Evolutionary conservation across 2,113 vertebrate species (phyloP), one percentile per base, ranked within the genome.

Genomic region (Mandrillus leucophaeus): DNA sequence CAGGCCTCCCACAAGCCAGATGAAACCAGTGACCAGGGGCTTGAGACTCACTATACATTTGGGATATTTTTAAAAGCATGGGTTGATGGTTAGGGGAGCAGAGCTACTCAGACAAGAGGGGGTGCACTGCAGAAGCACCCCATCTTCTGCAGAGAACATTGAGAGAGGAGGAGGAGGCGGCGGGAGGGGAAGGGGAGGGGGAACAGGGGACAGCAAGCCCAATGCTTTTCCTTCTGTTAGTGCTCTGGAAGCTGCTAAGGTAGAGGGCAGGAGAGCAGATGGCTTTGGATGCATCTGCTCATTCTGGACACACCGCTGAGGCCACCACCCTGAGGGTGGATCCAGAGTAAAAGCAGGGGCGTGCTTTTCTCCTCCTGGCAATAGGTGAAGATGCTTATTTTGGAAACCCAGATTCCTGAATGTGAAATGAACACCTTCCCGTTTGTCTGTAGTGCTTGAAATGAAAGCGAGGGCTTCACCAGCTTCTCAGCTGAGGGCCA

Each of bases 381-480:
- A 30, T 3, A 40, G 88, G 13, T 4, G 22, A 48, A 48, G 10
- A 11, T 10, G 3, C 43, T 48, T 16, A 12, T 75, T 78, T n/a
- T 43, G n/a, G 88, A 59, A 50, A 68, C 13, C 10, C 18, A 9
- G 30, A 40, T 7, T 20, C 76, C 79, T 1, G 0, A 43, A 30
- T 9, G 14, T 2, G 3, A 73, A 61, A 30, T 4, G 8, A 40
- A 20, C 32, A 5, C 2, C 30, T 48, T 59, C 64, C 43, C 35
- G 0, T 8, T 5, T 4, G 38, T 50, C 32, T 11, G 0, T 2
- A 57, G 30, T 5, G 27, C 23, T 23, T 6, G 57, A 40, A 14
- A 10, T 8, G 45, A 32, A 90, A 66, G 8, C 0, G 2, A n/a
- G 0, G 3, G 2, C 68, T 13, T 16, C 35, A 1, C 0, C 4